phyloP scores from a whole-genome alignment of 2,113 vertebrate genomes.

The Chrysemys picta region DNA sequence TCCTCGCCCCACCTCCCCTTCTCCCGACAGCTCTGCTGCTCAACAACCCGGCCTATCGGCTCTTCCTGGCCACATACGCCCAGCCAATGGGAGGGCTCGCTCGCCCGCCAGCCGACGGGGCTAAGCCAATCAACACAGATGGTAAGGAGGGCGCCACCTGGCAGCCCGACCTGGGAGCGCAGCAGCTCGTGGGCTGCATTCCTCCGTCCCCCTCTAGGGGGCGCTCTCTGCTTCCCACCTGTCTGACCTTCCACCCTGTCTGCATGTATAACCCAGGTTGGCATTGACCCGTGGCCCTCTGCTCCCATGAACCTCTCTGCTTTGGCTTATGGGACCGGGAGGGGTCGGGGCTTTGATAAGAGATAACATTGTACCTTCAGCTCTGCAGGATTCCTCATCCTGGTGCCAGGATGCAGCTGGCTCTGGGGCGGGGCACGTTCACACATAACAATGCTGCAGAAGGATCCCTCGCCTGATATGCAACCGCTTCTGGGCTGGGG shows the following conservation, averaged over 20 bases:
- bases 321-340: not conserved
- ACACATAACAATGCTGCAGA: not conserved
- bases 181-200: constrained; percentile 9
- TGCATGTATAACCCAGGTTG: not conserved
- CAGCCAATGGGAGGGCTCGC: constrained; percentile 75
- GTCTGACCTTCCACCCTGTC: not conserved
- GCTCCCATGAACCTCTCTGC: not conserved
- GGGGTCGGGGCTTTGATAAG: not conserved
- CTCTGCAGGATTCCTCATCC: not conserved
- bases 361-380: not conserved
- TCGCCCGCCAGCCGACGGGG: constrained; percentile 67
- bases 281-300: not conserved
- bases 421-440: not conserved
- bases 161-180: not conserved
- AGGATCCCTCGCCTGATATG: not conserved
- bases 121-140: constrained; percentile 82
- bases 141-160: constrained; percentile 72
- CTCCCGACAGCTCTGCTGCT: constrained; percentile 88
- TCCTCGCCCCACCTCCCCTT: constrained; percentile 65
- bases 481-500: not conserved
- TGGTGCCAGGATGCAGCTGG: not conserved
- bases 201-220: not conserved
- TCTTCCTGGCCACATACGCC: constrained; percentile 92
- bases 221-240: not conserved
- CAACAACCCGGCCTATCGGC: constrained; percentile 94